phyloP scores from a whole-genome alignment of 2,797 vertebrate species.

The Phoebastria nigripes region DNA sequence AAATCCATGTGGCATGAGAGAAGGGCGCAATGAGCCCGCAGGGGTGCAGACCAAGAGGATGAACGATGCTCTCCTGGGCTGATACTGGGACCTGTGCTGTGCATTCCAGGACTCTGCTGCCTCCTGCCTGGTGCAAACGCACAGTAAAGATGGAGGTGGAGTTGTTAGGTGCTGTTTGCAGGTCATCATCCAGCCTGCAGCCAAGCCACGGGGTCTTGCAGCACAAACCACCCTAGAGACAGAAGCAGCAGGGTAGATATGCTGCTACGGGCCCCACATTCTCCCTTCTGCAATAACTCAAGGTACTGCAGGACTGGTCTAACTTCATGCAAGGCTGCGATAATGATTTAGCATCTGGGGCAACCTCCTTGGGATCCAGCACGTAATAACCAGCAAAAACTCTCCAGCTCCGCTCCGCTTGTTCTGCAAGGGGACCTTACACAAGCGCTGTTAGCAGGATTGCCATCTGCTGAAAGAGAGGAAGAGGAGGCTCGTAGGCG shows the following conservation, averaged over 20 bases:
- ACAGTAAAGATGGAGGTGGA: background rate
- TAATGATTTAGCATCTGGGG: background rate
- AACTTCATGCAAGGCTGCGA: fast-evolving
- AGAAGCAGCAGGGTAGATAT: background rate
- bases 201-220: background rate
- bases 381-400: background rate
- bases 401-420: background rate
- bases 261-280: fast-evolving
- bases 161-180: background rate
- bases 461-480: background rate
- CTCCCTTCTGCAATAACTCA: background rate
- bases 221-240: background rate
- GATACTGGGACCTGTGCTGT: too few species aligned
- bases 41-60: background rate
- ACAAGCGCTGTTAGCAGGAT: background rate
- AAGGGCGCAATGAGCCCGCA: background rate
- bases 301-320: background rate
- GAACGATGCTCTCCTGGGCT: background rate
- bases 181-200: background rate
- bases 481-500: background rate
- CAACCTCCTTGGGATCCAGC: background rate
- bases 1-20: background rate
- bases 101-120: background rate
- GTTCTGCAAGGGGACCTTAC: background rate
- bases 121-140: background rate